Base-by-base conservation (phyloP, 2,888 invertebrate species). In the Microdon myrmicae region DNA sequence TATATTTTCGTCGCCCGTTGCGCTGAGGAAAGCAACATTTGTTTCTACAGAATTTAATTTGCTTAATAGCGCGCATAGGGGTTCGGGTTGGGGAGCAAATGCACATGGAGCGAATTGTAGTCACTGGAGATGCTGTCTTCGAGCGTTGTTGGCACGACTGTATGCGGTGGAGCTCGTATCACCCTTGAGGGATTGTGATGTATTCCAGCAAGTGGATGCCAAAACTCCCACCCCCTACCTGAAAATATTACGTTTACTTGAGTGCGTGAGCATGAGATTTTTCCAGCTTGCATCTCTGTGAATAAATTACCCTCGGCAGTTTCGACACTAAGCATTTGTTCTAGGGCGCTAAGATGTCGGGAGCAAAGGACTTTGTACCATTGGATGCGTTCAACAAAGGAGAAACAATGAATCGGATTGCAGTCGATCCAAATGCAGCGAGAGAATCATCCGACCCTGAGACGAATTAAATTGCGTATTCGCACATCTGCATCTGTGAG, bases 41-140 rank as follows among this genome's bases (percentile, higher is more conserved):
- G 58, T 64, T 64, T 48, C 37, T 20, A 32, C 53, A 38, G 58
- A 51, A 53, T 64, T 64, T 64, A 64, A 64, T 64, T 64, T 64
- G 45, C 64, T 53, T 58, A 64, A 64, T 64, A 58, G 64, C 58
- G 51, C 58, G 51, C 64, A 58, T 53, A 32, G 64, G 41, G 38
- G 25, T 55, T 49, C 55, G 43, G 32, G 28, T 25, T 13, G 28
- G 17, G 23, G 22, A 20, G 32, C 38, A 34, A 9, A 10, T 34
- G 41, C 14, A 10, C 6, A 44, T 22, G n/a, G 25, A 31, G 32
- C n/a, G 32, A 12, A 31, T 26, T 29, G 25, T 43, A 20, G 22
- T 32, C 23, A 29, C 31, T 35, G 29, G 34, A 32, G 38, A 38
- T 39, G 53, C 44, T 51, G 47, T n/a, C 44, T 34, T 34, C 20